Base-by-base conservation (phyloP, 2,888 invertebrate genomes). In the Bugulina stolonifera region DNA sequence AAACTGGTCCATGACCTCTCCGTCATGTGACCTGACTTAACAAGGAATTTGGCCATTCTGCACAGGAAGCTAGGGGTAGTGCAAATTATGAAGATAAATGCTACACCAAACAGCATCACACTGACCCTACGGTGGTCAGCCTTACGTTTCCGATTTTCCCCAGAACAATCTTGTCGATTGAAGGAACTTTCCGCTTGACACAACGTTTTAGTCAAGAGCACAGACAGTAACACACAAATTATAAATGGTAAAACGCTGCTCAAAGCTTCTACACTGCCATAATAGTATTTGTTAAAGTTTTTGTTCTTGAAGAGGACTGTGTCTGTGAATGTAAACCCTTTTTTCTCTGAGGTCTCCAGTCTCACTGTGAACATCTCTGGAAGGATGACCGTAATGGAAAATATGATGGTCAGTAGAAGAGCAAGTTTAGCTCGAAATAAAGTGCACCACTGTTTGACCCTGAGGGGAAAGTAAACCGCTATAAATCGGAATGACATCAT, bases 381-480 rank as follows among this genome's bases (percentile, higher is more conserved):
- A 72, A 80, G 73, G 73, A 79, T 79, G n/a, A 78, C 71, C 5
- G 79, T 22, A 5, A 76, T 71, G n/a, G 80, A 79, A 5, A 77
- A 55, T 10, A 78, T 23, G 73, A 77, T 80, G 55, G 80, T 79
- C 23, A 74, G 27, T 0, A 73, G 27, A 43, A 80, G 77, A 14
- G 76, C 76, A n/a, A 78, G 74, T n/a, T 73, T 35, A 29, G 79
- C 80, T 57, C 75, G 74, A 54, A 69, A 73, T 71, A 77, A 77
- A 29, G 76, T 76, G 73, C 80, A 80, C 70, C 79, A 77, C 10
- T 72, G 73, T 73, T 76, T 76, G n/a, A 79, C 80, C 71, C 76
- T 76, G 75, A 81, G 77, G 58, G 80, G 80, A 72, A 77, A 78
- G 73, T 78, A 79, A 34, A 81, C 80, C n/a, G 80, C 80, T 23